Evolutionary conservation across 2,888 invertebrate species (phyloP), one percentile per base, ranked within the genome.

Genomic region (Drosophila austrosaltans): DNA sequence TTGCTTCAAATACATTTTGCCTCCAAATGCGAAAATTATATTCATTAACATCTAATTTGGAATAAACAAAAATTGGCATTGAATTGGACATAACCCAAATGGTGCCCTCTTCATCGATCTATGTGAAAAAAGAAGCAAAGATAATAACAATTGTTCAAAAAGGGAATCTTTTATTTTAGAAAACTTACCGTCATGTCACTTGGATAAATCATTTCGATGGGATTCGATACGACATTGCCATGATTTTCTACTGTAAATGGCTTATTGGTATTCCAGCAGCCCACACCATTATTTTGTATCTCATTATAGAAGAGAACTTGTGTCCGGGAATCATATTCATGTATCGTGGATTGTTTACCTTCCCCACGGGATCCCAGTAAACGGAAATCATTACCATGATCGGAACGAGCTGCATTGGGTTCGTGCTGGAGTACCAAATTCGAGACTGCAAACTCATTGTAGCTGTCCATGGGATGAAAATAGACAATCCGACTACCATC

Each of bases 391-490:
- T 92, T 81, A 58, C 93, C 94, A 80, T 94, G 94, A 77, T 93
- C 93, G 0, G 92, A 92, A 44, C 94, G 92, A 0, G 93, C 93
- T 0, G 94, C 93, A 74, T 93, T 90, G 0, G 93, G 92, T 78
- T 93, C 93, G 91, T 95, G 92, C 87, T 94, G 92, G 28, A 96
- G 78, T 3, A 95, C 92, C 36, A 93, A 93, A 0, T 96, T 96
- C 20, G 95, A 94, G 0, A 96, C 96, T 0, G 93, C 91, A 89
- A 96, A 96, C 92, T 96, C 95, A 66, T 95, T 94, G 8, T 93
- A 94, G 79, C 96, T 92, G 54, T 96, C 94, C 94, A 97, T 94
- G 0, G 97, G 94, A 89, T 97, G 97, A 93, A 97, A 97, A 92
- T 95, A 96, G 0, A 95, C 94, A 0, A 93, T 93, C 60, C 94